Evolutionary conservation across 2,888 invertebrate genomes (phyloP), one percentile per base, ranked within the genome.

Genomic region (Arrhopalites spinosus): DNA sequence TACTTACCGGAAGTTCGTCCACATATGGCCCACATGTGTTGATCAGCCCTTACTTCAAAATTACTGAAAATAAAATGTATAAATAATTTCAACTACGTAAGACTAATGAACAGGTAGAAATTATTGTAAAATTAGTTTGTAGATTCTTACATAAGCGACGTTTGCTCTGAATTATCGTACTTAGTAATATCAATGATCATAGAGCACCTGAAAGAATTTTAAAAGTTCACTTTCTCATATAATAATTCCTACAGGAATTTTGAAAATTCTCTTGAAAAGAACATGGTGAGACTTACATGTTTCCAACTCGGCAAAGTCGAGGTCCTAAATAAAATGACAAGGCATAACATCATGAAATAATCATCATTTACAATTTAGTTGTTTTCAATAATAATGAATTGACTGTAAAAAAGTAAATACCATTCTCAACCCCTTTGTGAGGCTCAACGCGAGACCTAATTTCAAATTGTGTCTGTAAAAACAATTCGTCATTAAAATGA

Each of bases 11-110:
- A 94, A 36, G 95, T 94, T 74, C 94, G 89, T 1, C 96, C 96
- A 84, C 94, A 91, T 30, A 96, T 93, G 0, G 95, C 95, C 97
- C 97, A 97, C 88, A 94, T 91, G 47, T 92, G 92, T 85, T 94
- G 94, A 86, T 96, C 96, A 17, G 94, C 93, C 69, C 95, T 86
- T 13, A 97, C 95, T 86, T 96, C 96, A 50, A 36, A 36, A 36
- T 36, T 36, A 7, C 36, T 36, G 36, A 36, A 7, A 7, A 36
- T 11, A 36, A 36, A 36, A 36, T 36, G 36, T n/a, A n/a, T n/a
- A 36, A 36, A 36, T 36, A 36, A 36, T 36, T 36, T n/a, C n/a
- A n/a, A n/a, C n/a, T n/a, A n/a, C n/a, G n/a, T n/a, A n/a, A n/a
- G n/a, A n/a, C n/a, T n/a, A n/a, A n/a, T n/a, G n/a, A n/a, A n/a